These are phyloP conservation scores for Tichodroma muraria DNA, from an alignment of 2,113 vertebrate species.

Conservation along the genomic window DNA sequence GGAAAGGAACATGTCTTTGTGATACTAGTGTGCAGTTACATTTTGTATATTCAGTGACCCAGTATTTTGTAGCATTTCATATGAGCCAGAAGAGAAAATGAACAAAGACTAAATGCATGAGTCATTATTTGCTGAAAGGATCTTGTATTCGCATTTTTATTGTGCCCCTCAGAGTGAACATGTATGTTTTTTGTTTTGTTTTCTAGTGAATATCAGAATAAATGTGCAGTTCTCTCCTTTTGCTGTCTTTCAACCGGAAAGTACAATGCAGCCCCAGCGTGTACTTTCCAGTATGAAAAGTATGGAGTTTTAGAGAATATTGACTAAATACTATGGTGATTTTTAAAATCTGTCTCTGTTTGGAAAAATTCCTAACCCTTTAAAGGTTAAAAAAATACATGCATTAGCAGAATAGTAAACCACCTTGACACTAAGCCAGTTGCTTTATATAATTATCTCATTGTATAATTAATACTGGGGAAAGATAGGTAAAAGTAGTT, in stretches of 20 bases:
- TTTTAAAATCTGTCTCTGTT: neutral
- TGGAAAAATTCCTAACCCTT: neutral
- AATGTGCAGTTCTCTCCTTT: constrained; percentile 33
- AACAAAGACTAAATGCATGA: constrained; percentile 46
- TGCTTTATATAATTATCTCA: neutral
- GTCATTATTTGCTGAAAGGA: constrained; percentile 35
- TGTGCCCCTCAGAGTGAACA: neutral
- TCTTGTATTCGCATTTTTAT: neutral
- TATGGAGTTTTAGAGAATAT: neutral
- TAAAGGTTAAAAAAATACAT: neutral
- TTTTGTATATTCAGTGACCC: constrained; percentile 51
- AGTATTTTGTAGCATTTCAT: constrained; percentile 9
- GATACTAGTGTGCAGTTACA: neutral
- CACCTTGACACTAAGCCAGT: neutral
- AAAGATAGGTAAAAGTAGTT: neutral
- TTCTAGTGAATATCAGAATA: constrained; percentile 3
- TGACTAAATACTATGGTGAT: neutral
- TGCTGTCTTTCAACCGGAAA: constrained; percentile 14
- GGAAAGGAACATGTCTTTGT: neutral
- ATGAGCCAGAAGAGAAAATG: neutral
- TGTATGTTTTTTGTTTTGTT: neutral
- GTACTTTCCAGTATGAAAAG: neutral
- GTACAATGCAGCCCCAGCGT: constrained; percentile 29
- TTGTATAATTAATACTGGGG: neutral
- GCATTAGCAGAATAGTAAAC: neutral